Conservation (phyloP, 2,797 vertebrate genomes). For the Poeciliopsis gracilis region DNA sequence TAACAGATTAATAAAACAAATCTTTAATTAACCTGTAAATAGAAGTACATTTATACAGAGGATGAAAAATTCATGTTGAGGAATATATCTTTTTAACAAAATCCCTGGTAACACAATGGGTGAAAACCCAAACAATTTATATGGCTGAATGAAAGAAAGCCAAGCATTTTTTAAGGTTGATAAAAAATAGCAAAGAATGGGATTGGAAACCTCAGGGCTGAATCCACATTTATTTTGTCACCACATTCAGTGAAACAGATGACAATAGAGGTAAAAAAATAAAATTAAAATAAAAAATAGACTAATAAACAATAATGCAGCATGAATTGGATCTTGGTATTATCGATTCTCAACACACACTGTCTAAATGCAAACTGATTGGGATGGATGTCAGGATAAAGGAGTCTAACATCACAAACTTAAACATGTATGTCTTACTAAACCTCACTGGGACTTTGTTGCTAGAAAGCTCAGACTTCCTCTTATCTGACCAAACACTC, state of each 20-base stretch:
- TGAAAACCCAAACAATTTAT: background rate
- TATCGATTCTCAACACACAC: background rate
- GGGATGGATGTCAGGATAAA: background rate
- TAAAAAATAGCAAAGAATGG: background rate
- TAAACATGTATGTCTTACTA: background rate
- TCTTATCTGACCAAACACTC: background rate
- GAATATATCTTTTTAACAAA: background rate
- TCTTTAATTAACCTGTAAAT: background rate
- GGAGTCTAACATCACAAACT: background rate
- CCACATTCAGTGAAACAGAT: background rate
- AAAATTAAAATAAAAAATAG: rapidly evolving
- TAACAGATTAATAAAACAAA: background rate
- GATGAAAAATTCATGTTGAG: background rate
- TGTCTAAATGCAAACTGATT: background rate
- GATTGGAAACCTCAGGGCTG: background rate
- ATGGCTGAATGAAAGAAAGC: background rate
- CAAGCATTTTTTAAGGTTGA: background rate
- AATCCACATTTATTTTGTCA: background rate
- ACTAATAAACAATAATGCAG: background rate
- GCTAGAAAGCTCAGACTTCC: too few relatives aligned
- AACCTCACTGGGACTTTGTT: background rate
- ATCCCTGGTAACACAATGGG: background rate
- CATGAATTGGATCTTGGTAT: background rate
- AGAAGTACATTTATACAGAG: background rate
- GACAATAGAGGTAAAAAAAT: background rate